phyloP scores from a whole-genome alignment of 2,888 invertebrate species.

The Hermaeophaga mercurialis region DNA sequence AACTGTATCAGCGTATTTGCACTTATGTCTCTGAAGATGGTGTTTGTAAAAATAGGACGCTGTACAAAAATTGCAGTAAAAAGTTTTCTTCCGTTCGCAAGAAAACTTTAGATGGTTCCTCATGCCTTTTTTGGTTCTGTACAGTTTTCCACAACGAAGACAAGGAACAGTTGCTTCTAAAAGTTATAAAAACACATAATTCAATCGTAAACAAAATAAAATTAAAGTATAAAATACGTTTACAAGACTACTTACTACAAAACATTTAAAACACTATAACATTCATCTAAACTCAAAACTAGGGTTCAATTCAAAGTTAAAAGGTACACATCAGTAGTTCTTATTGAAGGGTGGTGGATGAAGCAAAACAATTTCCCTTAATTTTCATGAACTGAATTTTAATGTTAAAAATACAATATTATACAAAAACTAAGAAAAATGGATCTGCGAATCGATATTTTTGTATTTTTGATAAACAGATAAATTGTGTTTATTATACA shows the following conservation, averaged over 20 bases:
- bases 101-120: conserved; percentile 44
- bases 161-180: conserved; percentile 37
- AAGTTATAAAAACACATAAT: conserved; percentile 6
- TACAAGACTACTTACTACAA: no score
- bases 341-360: no score
- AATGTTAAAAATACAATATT: no score
- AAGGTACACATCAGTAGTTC: no score
- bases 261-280: no score
- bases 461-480: not conserved
- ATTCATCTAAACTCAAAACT: no score
- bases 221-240: not conserved
- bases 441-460: no score
- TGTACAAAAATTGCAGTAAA: conserved; percentile 44
- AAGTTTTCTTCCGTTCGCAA: conserved; percentile 45
- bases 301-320: no score
- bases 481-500: conserved; percentile 32
- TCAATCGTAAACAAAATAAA: not conserved
- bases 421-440: no score
- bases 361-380: no score
- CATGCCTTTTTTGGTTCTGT: conserved; percentile 47
- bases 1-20: conserved; percentile 28
- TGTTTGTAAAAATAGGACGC: conserved; percentile 48
- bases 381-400: no score
- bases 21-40: conserved; percentile 45
- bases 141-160: conserved; percentile 44